phyloP scores from a whole-genome alignment of 37 sponge, comb jelly and placozoan species.

The Mnemiopsis leidyi region DNA sequence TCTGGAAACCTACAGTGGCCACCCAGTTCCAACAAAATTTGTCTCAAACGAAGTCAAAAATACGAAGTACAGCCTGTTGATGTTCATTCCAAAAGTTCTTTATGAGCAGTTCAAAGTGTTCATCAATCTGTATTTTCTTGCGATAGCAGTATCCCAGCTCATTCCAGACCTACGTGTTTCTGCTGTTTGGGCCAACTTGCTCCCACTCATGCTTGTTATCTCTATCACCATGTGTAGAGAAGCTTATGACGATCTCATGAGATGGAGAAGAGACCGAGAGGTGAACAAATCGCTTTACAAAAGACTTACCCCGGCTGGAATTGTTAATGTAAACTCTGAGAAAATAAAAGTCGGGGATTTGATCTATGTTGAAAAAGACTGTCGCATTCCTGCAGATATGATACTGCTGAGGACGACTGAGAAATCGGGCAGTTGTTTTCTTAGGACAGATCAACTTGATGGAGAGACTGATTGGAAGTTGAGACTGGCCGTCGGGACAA shows the following conservation, averaged over 20 bases:
- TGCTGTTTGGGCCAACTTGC: constrained; percentile 90
- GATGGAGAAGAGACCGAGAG: constrained; percentile 80
- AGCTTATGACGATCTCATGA: constrained; percentile 84
- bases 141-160: constrained; percentile 82
- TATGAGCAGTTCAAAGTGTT: constrained; percentile 92
- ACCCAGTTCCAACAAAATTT: background rate
- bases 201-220: constrained; percentile 82
- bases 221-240: constrained; percentile 82
- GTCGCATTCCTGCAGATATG: constrained; percentile 86
- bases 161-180: constrained; percentile 82
- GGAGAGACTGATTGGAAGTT: constrained; percentile 98
- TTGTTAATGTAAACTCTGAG: constrained; percentile 66
- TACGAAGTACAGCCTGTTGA: constrained; percentile 73
- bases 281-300: constrained; percentile 76
- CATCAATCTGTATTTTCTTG: constrained; percentile 89
- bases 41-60: constrained; percentile 21
- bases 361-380: constrained; percentile 82
- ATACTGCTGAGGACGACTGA: constrained; percentile 85
- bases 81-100: constrained; percentile 85
- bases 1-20: no score
- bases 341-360: constrained; percentile 80
- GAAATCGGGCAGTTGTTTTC: constrained; percentile 84
- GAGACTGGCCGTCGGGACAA: constrained; percentile 71
- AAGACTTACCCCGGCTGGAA: constrained; percentile 74
- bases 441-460: constrained; percentile 92